These are phyloP conservation scores for Sinocyclocheilus anophthalmus DNA, from an alignment of 2,113 vertebrate genomes.

Conservation along the genomic window DNA sequence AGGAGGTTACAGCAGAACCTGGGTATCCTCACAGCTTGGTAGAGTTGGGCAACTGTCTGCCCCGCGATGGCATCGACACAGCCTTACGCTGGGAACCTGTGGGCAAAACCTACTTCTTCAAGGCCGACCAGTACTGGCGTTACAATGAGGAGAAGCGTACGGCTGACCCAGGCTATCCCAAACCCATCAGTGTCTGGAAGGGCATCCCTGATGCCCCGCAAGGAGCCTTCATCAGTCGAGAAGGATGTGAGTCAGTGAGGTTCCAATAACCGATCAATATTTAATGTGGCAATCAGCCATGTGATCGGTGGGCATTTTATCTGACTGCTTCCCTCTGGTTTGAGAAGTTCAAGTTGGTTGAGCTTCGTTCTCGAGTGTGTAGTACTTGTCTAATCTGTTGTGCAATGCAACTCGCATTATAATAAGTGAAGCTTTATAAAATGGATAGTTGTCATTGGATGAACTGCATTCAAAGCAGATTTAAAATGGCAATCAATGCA, in stretches of 20 bases:
- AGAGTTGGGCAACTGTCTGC: slow-evolving; percentile 89
- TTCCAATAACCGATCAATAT: slow-evolving; percentile 3
- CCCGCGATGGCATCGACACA: slow-evolving; percentile 91
- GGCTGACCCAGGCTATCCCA: slow-evolving; percentile 92
- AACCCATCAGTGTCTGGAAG: slow-evolving; percentile 94
- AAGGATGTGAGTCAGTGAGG: slow-evolving; percentile 87
- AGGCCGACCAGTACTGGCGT: slow-evolving; percentile 96
- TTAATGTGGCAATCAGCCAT: slow-evolving; percentile 11
- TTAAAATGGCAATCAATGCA: neutral
- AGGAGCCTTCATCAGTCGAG: slow-evolving; percentile 95
- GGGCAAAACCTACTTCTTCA: slow-evolving; percentile 98
- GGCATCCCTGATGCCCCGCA: slow-evolving; percentile 92
- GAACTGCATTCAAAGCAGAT: neutral
- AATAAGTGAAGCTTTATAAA: neutral
- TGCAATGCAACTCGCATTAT: neutral
- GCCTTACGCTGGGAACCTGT: slow-evolving; percentile 95
- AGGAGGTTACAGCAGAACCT: slow-evolving; percentile 91
- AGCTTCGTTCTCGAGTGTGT: neutral
- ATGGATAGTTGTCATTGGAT: neutral
- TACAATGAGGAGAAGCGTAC: slow-evolving; percentile 93
- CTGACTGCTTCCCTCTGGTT: neutral
- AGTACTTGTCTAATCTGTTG: neutral
- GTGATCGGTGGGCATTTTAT: neutral
- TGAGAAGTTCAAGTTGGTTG: neutral
- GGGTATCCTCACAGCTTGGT: slow-evolving; percentile 93